Base-by-base conservation (phyloP, 2,888 invertebrate species). In the Melanostoma mellinum region DNA sequence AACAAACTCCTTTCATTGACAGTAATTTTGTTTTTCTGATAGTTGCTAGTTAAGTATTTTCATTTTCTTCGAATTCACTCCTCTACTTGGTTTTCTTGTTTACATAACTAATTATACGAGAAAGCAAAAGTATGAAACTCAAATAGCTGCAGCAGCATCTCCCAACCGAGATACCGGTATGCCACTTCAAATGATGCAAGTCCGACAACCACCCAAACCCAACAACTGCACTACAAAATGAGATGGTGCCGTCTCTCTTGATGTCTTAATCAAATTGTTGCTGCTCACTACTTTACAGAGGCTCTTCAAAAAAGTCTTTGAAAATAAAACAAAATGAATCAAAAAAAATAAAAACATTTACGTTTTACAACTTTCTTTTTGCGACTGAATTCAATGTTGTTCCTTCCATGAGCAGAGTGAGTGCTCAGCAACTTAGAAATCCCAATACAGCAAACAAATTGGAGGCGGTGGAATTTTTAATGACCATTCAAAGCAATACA, bases 71-170 rank as follows among this genome's bases (percentile, higher is more conserved):
- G 33, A 32, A 44, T 52, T 53, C 60, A n/a, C 53, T 55, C 33
- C 52, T 65, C 36, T 10, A 33, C 8, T 60, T 44, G 8, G 35
- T 38, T 50, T 44, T 38, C 56, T 52, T 75, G 69, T 80, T 80
- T 80, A 80, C 75, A 80, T 80, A 80, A 80, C 80, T 75, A 80
- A 80, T 75, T 75, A 61, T 36, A 75, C 58, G 69, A 80, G 80
- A 80, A 80, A 80, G 80, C 80, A 80, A 80, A 69, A 80, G 80
- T 73, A 67, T 46, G 20, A 20, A 58, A 65, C 42, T 10, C 33
- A 55, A 56, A 36, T 10, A 63, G 30, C 56, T 56, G 20, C 72
- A 52, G 9, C 40, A 50, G 46, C 69, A 38, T 58, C 58, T 50
- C 33, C 44, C 48, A 52, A 65, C 48, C 58, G 32, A 55, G 50